These are phyloP conservation scores for Eulacestoma nigropectus DNA, from an alignment of 2,113 vertebrate species.

Conservation along the genomic window DNA sequence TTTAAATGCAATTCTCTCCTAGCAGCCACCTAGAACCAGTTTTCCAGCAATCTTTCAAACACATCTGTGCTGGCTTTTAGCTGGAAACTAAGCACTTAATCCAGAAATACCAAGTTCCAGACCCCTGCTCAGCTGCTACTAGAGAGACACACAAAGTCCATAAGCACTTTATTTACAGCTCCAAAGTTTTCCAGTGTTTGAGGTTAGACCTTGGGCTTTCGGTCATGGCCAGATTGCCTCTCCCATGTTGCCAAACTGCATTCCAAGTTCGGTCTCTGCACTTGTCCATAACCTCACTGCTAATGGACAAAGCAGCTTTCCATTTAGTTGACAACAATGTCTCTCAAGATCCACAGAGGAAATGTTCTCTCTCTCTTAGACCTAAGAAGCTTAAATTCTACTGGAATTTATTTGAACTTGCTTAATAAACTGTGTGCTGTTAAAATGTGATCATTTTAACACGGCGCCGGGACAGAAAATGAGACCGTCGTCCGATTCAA, in stretches of 20 bases:
- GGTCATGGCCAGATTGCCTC: neutral
- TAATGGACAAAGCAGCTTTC: neutral
- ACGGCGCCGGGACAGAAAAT: neutral
- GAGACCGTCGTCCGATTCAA: neutral
- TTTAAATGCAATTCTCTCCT: neutral
- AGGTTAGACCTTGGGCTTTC: neutral
- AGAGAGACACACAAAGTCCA: neutral
- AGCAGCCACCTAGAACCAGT: neutral
- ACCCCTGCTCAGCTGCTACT: neutral
- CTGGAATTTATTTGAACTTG: conserved; percentile 18
- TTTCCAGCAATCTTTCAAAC: neutral
- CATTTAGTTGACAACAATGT: neutral
- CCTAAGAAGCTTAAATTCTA: conserved; percentile 4
- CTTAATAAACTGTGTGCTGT: neutral
- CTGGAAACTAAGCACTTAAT: neutral
- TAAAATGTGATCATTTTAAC: neutral
- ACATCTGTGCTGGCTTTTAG: neutral
- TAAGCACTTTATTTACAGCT: neutral
- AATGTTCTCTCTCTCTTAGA: neutral
- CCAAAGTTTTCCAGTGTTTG: neutral
- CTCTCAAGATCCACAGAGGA: neutral
- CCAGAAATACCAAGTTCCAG: neutral
- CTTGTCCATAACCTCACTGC: neutral
- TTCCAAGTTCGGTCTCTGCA: neutral
- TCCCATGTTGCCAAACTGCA: neutral